Percentiles rank a stretch among this genome's conserved stretches.
phyloP scores from a whole-genome alignment of 2,797 vertebrate species.

The Masticophis lateralis region DNA sequence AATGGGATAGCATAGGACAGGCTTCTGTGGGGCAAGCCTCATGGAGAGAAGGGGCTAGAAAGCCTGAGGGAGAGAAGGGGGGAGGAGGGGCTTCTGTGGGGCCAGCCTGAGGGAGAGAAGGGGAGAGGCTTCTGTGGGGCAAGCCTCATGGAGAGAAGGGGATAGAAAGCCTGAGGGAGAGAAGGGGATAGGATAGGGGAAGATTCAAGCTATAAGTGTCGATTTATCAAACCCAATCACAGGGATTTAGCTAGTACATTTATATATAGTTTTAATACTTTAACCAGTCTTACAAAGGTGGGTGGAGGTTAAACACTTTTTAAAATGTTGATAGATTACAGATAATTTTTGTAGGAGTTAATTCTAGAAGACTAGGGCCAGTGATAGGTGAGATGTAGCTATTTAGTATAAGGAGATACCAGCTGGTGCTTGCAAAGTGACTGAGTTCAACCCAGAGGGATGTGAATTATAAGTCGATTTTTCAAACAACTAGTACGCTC shows the following conservation, averaged over 20 bases:
- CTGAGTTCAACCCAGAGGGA: neutral
- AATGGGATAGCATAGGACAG: too few relatives aligned
- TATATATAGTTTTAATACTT: neutral
- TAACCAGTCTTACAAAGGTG: neutral
- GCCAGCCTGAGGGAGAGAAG: too few relatives aligned
- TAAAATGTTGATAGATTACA: neutral
- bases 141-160: too few relatives aligned
- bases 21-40: too few relatives aligned
- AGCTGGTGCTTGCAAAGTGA: neutral
- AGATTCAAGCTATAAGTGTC: too few relatives aligned
- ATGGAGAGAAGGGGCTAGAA: too few relatives aligned
- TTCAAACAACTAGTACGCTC: neutral
- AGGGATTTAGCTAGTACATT: neutral
- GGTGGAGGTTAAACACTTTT: neutral
- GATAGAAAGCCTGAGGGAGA: too few relatives aligned
- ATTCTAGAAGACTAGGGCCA: neutral
- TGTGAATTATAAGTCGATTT: neutral
- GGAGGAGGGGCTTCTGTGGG: too few relatives aligned
- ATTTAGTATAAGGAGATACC: neutral
- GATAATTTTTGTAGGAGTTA: neutral
- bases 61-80: too few relatives aligned
- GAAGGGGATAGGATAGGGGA: too few relatives aligned
- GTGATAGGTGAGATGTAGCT: neutral
- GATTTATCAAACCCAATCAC: too few relatives aligned
- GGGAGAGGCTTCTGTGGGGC: too few relatives aligned